Evolutionary conservation across 2,888 invertebrate genomes (phyloP), one percentile per base, ranked within the genome.

Genomic region (Esperia sulphurella): DNA sequence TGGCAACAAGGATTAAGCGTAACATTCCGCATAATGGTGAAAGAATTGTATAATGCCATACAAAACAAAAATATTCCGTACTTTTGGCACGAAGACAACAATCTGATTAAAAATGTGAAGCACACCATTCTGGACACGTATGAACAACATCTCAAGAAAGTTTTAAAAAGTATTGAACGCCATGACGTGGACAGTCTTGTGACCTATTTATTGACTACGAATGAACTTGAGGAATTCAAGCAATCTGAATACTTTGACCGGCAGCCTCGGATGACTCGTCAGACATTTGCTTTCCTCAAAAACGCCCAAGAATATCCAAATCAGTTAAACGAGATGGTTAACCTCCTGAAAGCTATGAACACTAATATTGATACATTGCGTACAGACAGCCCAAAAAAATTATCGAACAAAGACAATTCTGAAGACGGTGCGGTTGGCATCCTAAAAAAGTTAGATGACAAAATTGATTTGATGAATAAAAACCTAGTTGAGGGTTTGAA

Each of bases 51-150:
- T 48, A 52, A 57, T 5, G 82, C 83, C 0, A 54, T 87, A 8
- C 54, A 63, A 13, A 54, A 60, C 0, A 79, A 76, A 46, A 64
- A 65, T 4, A 87, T 87, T 9, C 74, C 66, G 0, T 87, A 81
- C 62, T 87, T 75, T 51, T 87, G 87, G 87, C 71, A 87, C 37
- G 51, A 71, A 10, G 59, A 73, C 0, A 74, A 82, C 50, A 87
- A 87, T 50, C 68, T 87, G 9, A 78, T 87, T 0, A 74, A 68
- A 0, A 61, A 75, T 8, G 53, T 91, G 1, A 79, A 75, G 14
- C 65, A 71, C 0, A 63, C 65, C 0, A 54, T 78, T 0, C 68
- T 77, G 39, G 65, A 66, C 12, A 57, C 76, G 1, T 87, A 90
- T 48, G 60, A 65, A 6, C 73, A 76, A 3, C 79, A 74, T 50